Percentiles rank a stretch among this genome's conserved stretches.
phyloP scores from a whole-genome alignment of 2,113 vertebrate species.

The Sapajus apella region DNA sequence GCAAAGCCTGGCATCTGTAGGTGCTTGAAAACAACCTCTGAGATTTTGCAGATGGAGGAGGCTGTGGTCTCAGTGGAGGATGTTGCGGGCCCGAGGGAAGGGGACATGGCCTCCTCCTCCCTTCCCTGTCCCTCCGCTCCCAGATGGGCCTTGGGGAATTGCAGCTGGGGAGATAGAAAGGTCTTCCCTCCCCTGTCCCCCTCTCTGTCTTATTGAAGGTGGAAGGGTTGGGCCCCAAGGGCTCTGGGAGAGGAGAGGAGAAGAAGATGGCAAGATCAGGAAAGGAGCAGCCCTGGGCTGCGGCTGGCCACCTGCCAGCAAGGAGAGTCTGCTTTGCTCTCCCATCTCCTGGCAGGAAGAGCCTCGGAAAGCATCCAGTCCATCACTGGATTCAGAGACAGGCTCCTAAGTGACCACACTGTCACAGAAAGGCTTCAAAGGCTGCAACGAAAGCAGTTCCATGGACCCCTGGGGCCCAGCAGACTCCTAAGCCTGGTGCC shows the following conservation, averaged over 20 bases:
- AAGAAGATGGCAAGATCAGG: accelerated
- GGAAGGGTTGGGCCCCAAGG: background rate
- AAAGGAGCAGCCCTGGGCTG: background rate
- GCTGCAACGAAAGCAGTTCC: background rate
- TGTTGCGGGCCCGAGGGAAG: accelerated
- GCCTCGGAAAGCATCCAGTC: background rate
- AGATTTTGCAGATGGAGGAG: no score
- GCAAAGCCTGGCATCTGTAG: background rate
- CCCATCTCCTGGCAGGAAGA: background rate
- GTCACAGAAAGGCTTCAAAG: background rate
- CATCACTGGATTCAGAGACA: background rate
- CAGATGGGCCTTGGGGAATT: no score
- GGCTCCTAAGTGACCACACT: accelerated
- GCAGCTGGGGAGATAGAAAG: background rate
- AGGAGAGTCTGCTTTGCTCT: background rate
- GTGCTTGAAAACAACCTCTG: accelerated
- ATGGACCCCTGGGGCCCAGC: background rate
- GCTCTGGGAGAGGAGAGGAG: background rate
- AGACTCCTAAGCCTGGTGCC: accelerated
- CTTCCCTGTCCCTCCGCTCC: no score
- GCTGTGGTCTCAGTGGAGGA: background rate
- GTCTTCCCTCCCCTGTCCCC: accelerated
- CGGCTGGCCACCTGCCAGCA: background rate
- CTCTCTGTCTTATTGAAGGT: background rate
- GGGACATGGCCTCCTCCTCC: no score